These are phyloP conservation scores for Odocoileus hemionus DNA, from an alignment of 2,113 vertebrate genomes.

Conservation along the genomic window DNA sequence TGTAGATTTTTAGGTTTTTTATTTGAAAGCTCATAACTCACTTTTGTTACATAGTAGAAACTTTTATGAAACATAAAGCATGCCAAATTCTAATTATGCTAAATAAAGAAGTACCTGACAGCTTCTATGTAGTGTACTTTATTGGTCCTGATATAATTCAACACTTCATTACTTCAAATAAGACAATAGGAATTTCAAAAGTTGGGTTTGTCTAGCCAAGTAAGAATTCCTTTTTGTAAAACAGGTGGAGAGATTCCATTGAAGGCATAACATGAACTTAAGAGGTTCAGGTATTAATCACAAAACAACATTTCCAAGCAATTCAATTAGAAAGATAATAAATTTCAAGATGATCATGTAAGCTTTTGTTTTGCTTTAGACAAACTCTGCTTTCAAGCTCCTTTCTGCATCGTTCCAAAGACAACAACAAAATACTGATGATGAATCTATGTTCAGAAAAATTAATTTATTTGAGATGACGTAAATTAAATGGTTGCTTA, in stretches of 20 bases:
- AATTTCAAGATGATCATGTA: not conserved
- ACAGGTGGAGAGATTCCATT: not conserved
- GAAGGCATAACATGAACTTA: not conserved
- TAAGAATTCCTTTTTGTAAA: constrained; percentile 26
- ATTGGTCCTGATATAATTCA: constrained; percentile 66
- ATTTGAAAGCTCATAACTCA: not conserved
- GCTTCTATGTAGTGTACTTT: constrained; percentile 60
- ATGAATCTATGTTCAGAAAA: not conserved
- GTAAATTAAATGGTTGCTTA: not conserved
- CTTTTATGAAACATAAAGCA: not conserved
- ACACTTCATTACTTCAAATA: constrained; percentile 51
- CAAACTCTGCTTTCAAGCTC: not conserved
- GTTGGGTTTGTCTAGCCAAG: constrained; percentile 11
- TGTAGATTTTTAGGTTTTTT: not conserved
- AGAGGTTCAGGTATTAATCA: not conserved
- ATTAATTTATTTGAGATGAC: not conserved
- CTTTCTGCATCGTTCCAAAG: not conserved
- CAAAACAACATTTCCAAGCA: not conserved
- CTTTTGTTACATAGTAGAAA: not conserved
- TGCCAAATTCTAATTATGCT: not conserved
- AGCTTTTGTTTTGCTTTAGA: not conserved
- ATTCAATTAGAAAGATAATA: not conserved
- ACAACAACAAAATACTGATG: not conserved
- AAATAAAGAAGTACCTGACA: constrained; percentile 54
- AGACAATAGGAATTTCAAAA: constrained; percentile 48